A percentile compares a stretch with the other conserved stretches of the same genome.
Conservation (phyloP, 2,797 vertebrate species). For the Antennarius maculatus region DNA sequence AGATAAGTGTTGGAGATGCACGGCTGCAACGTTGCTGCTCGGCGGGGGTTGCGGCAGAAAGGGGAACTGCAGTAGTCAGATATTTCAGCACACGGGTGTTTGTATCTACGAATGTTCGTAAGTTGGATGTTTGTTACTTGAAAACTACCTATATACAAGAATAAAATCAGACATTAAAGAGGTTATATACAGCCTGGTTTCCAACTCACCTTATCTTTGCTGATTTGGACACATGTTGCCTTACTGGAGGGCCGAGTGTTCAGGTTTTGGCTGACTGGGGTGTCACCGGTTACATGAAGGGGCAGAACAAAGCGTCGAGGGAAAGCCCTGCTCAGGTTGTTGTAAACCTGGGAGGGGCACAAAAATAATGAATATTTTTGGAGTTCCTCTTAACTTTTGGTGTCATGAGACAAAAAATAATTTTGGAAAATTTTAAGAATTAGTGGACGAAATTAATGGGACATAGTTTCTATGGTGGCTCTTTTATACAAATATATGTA, state of each 20-base stretch:
- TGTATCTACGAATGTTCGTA: too few relatives aligned
- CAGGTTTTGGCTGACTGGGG: slow-evolving; percentile 81
- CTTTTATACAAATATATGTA: not conserved
- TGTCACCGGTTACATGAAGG: slow-evolving; percentile 77
- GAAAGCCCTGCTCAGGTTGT: slow-evolving; percentile 69
- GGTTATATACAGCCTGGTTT: not conserved
- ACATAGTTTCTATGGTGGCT: too few relatives aligned
- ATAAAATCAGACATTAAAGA: too few relatives aligned
- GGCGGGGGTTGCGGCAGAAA: too few relatives aligned
- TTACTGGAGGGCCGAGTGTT: slow-evolving; percentile 80
- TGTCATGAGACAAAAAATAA: not conserved
- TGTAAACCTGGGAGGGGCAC: slow-evolving; percentile 79
- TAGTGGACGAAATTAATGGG: too few relatives aligned
- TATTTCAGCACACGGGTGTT: too few relatives aligned
- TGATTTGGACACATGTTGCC: slow-evolving; percentile 84
- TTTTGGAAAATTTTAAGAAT: not conserved
- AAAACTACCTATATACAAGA: too few relatives aligned
- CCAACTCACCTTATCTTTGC: slow-evolving; percentile 80
- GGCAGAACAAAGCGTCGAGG: slow-evolving; percentile 92
- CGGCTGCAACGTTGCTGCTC: too few relatives aligned
- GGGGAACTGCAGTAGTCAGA: too few relatives aligned
- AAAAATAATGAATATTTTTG: not conserved
- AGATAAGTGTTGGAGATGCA: too few relatives aligned
- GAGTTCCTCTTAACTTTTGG: not conserved
- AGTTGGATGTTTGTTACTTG: too few relatives aligned